Percentiles rank a stretch among this genome's conserved stretches.
phyloP scores from a whole-genome alignment of 2,113 vertebrate species.

The Hucho hucho region DNA sequence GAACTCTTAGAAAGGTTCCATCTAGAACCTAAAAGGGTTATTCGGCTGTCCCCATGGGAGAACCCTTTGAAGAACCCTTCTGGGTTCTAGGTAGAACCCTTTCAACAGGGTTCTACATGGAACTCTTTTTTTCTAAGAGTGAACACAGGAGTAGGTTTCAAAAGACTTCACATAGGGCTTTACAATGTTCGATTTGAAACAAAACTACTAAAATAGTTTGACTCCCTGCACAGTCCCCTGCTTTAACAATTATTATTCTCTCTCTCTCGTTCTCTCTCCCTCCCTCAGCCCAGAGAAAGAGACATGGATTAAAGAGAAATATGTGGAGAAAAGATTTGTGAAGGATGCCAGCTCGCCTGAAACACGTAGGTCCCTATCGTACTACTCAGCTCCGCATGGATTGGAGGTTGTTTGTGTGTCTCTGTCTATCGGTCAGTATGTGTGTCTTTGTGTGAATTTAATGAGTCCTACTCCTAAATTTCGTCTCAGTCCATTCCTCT shows the following conservation, averaged over 20 bases:
- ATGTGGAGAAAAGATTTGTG: slow-evolving; percentile 73
- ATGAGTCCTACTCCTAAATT: background rate
- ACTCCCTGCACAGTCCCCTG: background rate
- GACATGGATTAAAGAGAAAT: slow-evolving; percentile 72
- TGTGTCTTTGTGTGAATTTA: background rate
- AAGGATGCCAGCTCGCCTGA: background rate
- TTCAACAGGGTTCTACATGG: no score
- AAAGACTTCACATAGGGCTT: no score
- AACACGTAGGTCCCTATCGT: slow-evolving; percentile 7
- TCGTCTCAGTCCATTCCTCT: background rate
- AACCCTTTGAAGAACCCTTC: no score
- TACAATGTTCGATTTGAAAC: no score
- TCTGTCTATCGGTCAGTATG: no score
- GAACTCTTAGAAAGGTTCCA: no score
- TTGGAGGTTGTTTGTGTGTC: background rate
- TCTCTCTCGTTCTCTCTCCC: background rate
- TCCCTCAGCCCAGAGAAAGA: slow-evolving; percentile 69
- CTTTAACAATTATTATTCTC: background rate
- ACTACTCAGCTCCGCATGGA: background rate
- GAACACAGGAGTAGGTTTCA: no score
- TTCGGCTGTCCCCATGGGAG: no score
- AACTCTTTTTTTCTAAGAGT: no score
- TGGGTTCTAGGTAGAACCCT: no score
- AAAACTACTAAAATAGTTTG: no score
- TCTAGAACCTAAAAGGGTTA: no score